phyloP scores from a whole-genome alignment of 2,797 vertebrate genomes.

The Darevskia nairensis region DNA sequence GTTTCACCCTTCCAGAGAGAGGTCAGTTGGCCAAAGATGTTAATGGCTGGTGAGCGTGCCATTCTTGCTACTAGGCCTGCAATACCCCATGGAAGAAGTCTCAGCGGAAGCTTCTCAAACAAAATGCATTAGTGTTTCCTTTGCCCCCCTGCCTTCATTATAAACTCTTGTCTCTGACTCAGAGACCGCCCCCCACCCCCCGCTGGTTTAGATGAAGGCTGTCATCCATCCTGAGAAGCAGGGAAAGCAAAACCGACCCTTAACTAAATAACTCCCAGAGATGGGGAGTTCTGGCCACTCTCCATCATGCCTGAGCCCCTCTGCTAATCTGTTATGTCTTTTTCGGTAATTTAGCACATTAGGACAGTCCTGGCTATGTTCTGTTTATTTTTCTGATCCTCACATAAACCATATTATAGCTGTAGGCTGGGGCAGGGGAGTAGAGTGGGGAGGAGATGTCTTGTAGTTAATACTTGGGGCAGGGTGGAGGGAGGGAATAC shows the following conservation, averaged over 20 bases:
- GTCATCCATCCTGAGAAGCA: neutral
- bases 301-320: slow-evolving; percentile 41
- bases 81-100: too few relatives aligned
- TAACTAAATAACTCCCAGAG: slow-evolving; percentile 30
- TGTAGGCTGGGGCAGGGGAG: rapidly evolving
- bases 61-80: neutral
- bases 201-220: slow-evolving; percentile 4
- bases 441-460: neutral
- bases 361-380: slow-evolving; percentile 71
- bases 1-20: neutral
- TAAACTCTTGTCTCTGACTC: slow-evolving; percentile 4
- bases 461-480: neutral
- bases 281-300: slow-evolving; percentile 29
- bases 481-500: neutral
- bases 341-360: slow-evolving; percentile 68
- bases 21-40: neutral
- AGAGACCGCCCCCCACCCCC: neutral
- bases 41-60: too few relatives aligned
- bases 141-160: neutral
- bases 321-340: slow-evolving; percentile 69
- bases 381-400: slow-evolving; percentile 78
- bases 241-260: slow-evolving; percentile 4
- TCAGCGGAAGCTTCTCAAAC: too few relatives aligned
- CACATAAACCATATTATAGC: slow-evolving; percentile 65
- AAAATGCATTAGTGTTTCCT: neutral